Conservation (phyloP, 1,140 invertebrate genomes). For the Drosophila bifasciata region DNA sequence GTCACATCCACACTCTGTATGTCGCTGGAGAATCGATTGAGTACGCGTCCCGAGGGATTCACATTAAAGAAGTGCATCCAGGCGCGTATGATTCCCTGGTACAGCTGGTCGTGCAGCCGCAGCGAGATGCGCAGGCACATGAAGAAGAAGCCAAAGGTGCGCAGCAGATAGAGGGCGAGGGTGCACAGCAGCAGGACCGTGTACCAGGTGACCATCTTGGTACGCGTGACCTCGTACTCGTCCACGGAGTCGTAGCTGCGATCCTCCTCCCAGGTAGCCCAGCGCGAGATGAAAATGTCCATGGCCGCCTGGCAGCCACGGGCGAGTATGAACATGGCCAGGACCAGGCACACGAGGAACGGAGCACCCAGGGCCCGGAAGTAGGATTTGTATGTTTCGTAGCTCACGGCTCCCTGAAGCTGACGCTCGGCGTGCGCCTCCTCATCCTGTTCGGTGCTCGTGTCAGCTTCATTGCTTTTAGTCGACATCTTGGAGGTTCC, state of each 20-base stretch:
- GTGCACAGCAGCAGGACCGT: conserved; percentile 49
- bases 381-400: conserved; percentile 88
- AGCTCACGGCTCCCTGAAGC: conserved; percentile 81
- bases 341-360: conserved; percentile 85
- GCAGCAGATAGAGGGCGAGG: conserved; percentile 76
- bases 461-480: conserved; percentile 8
- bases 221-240: conserved; percentile 27
- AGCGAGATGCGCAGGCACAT: conserved; percentile 92
- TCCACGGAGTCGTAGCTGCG: conserved; percentile 28
- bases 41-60: conserved; percentile 91
- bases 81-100: conserved; percentile 90
- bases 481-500: conserved; percentile 50
- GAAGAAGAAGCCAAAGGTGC: conserved; percentile 90
- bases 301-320: conserved; percentile 88
- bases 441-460: background rate
- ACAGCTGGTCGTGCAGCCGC: conserved; percentile 93
- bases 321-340: conserved; percentile 87
- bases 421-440: conserved; percentile 76
- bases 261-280: conserved; percentile 83
- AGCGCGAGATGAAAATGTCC: conserved; percentile 91
- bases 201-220: conserved; percentile 58
- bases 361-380: conserved; percentile 88
- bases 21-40: conserved; percentile 94
- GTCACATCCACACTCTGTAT: conserved; percentile 92
- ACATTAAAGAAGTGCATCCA: conserved; percentile 95